Percentiles rank a stretch among this genome's conserved stretches.
These are phyloP conservation scores for Spodoptera exigua DNA, from an alignment of 2,888 invertebrate genomes.

Conservation along the genomic window DNA sequence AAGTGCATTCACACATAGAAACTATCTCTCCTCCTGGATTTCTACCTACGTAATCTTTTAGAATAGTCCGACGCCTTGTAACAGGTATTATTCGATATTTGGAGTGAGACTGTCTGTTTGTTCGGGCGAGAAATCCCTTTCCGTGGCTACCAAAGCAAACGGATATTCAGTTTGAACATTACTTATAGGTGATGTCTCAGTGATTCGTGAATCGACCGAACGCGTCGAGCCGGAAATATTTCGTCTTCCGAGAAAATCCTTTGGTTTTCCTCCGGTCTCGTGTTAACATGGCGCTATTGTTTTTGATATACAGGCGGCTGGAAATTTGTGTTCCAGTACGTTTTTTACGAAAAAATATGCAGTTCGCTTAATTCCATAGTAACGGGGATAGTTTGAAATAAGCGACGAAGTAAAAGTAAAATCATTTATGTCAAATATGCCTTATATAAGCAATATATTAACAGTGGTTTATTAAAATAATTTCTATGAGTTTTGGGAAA, in stretches of 20 bases:
- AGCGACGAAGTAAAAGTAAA: too few relatives aligned
- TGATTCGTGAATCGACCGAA: slow-evolving; percentile 69
- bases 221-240: slow-evolving; percentile 38
- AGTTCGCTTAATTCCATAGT: too few relatives aligned
- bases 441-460: too few relatives aligned
- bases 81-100: slow-evolving; percentile 62
- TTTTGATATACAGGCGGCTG: too few relatives aligned
- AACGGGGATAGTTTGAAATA: too few relatives aligned
- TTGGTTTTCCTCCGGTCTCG: slow-evolving; percentile 32
- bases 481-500: too few relatives aligned
- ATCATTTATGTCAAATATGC: too few relatives aligned
- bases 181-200: slow-evolving; percentile 62
- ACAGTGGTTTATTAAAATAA: too few relatives aligned
- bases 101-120: slow-evolving; percentile 68
- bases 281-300: neutral
- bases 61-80: slow-evolving; percentile 28
- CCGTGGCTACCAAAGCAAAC: slow-evolving; percentile 72
- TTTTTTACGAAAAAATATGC: too few relatives aligned
- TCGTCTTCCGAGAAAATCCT: slow-evolving; percentile 34
- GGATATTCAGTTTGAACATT: slow-evolving; percentile 69
- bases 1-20: neutral
- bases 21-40: slow-evolving; percentile 4
- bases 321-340: too few relatives aligned
- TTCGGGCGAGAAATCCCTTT: slow-evolving; percentile 72
- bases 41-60: slow-evolving; percentile 27